Base-by-base conservation (phyloP, 53 echinoderm and acorn worm genomes). In the Hippasteria phrygiana region DNA sequence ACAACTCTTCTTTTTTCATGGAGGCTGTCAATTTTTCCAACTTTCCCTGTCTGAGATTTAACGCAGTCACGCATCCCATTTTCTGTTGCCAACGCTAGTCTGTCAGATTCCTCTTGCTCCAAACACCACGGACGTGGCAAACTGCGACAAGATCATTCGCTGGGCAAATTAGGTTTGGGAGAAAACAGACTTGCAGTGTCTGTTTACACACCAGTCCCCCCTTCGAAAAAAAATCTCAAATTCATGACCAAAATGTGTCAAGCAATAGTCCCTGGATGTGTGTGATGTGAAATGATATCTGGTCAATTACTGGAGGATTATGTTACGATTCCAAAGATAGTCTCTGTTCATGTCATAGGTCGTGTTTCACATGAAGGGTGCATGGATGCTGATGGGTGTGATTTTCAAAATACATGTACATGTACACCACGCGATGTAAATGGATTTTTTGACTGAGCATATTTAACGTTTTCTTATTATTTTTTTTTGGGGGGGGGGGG, bases 211-310 rank as follows among this genome's bases (percentile, higher is more conserved):
- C 17, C 1, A 42, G 42, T n/a, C 22, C n/a, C 72, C 40, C 43
- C 1, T 26, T 1, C 34, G 42, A 5, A 20, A 24, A 41, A 40
- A 73, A 76, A 48, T 3, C 1, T 43, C 10, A 33, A 76, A 76
- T 76, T 76, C 73, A 29, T 76, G 76, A 51, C 53, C 12, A 33
- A 76, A 76, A 76, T 50, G 50, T 76, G 76, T 2, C 50, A 34
- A 51, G 76, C 28, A 29, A 7, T 10, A 43, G 41, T 27, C 73
- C 26, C 4, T 20, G 43, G 43, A 73, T 43, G 42, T 35, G 67
- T 24, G 43, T 7, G 7, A 42, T 42, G 73, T 0, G 43, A 43
- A 73, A 73, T 73, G 14, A 43, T 73, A 73, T 20, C 73, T 17
- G 43, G 73, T 10, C 43, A 73, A 42, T 73, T 73, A 73, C 43